Base-by-base conservation (phyloP, 1,140 invertebrate species). In the Sarcophaga peregrina region DNA sequence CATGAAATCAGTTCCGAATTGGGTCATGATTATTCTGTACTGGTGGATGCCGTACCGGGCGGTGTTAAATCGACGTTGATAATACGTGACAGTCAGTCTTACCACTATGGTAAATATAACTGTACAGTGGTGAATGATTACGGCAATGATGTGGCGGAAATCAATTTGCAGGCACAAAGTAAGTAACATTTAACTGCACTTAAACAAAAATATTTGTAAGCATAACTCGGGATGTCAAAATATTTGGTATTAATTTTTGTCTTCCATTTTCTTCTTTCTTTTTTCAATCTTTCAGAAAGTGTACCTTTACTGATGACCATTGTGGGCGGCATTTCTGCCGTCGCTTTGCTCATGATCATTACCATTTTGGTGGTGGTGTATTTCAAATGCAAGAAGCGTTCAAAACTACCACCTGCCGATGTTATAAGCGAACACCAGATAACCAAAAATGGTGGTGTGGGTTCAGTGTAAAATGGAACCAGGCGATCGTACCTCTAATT, bases 31-130 rank as follows among this genome's bases (percentile, higher is more conserved):
- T 94, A 94, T 86, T 94, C 92, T 82, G 94, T 93, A 87, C 91
- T 91, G 84, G 94, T 94, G 90, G 94, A 93, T 83, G 89, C 93
- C 3, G 90, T 93, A 81, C 91, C 91, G 3, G 93, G 93, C 17
- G 94, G 95, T 0, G 91, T 93, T 84, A 96, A 95, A 87, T 96
- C 95, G 84, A 96, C 95, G 15, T 92, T 98, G 52, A 94, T 97
- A 83, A 96, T 98, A 81, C 92, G 94, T 73, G 95, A 96, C 86
- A 95, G 96, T 54, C 94, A 95, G 88, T 93, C 94, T 46, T 93
- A 93, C 86, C 97, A 98, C 90, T 98, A 98, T 90, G 97, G 97
- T 46, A 92, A 94, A 85, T 99, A 98, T 92, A 98, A 98, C 91
- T 99, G 98, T 91, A 96, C 96, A 37, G 97, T 98, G 13, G 94